Conservation (phyloP, 2,888 invertebrate species). For the Hemicrepidius hirtus region DNA sequence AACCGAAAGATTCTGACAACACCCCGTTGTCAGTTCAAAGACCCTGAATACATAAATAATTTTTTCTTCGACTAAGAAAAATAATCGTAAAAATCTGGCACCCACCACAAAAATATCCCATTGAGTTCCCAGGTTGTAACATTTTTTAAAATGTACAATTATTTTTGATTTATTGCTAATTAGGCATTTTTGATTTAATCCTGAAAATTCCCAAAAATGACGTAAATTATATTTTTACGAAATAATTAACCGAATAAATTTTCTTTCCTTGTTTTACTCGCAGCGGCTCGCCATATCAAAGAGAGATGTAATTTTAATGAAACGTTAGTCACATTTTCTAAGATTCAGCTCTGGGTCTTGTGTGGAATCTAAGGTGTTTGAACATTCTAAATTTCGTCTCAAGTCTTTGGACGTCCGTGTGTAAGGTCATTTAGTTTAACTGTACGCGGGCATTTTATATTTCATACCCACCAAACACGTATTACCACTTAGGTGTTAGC, state of each 20-base stretch:
- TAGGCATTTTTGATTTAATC: not conserved
- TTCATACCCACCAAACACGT: conserved; percentile 52
- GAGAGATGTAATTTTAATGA: conserved; percentile 1
- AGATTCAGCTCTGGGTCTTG: conserved; percentile 24
- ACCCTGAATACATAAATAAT: conserved; percentile 22
- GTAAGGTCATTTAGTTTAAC: conserved; percentile 51
- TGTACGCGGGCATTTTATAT: conserved; percentile 49
- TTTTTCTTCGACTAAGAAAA: not conserved
- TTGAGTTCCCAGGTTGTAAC: not conserved
- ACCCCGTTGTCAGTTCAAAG: conserved; percentile 33
- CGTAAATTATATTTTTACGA: not conserved
- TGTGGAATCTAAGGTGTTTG: conserved; percentile 35
- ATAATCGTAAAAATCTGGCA: not conserved
- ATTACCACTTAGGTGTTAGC: conserved; percentile 51
- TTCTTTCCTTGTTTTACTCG: not conserved
- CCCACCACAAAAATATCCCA: not conserved
- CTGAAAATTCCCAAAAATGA: not conserved
- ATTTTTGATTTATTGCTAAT: not conserved
- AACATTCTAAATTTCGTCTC: conserved; percentile 44
- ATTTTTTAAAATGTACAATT: not conserved
- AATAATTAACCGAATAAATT: not conserved
- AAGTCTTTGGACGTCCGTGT: conserved; percentile 40
- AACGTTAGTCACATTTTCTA: conserved; percentile 27
- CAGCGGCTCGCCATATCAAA: not conserved
- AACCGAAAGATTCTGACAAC: conserved; percentile 14